A percentile compares a stretch with the other conserved stretches of the same genome.
These are phyloP conservation scores for Syrista parreyssii DNA, from an alignment of 2,888 invertebrate genomes.

Conservation along the genomic window DNA sequence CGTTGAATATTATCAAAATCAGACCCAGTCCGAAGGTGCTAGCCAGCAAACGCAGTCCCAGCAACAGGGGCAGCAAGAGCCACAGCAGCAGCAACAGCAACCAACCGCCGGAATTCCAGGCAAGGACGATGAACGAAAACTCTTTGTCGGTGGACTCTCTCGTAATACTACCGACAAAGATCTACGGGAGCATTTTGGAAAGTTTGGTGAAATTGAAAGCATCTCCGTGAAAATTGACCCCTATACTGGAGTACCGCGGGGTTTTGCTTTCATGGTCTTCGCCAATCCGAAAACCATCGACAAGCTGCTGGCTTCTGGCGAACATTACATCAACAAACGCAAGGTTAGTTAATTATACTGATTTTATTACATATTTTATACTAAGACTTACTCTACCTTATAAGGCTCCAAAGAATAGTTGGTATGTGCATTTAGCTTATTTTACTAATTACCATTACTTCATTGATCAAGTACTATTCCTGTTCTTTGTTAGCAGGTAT, in stretches of 20 bases:
- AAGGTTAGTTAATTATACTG: slow-evolving; percentile 55
- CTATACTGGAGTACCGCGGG: slow-evolving; percentile 73
- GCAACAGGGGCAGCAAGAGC: slow-evolving; percentile 39
- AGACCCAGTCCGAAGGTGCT: slow-evolving; percentile 26
- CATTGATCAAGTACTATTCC: neutral
- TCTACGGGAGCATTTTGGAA: slow-evolving; percentile 72
- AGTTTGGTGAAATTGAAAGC: slow-evolving; percentile 74
- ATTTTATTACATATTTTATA: neutral
- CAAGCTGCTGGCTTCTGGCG: slow-evolving; percentile 67
- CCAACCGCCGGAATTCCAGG: slow-evolving; percentile 65
- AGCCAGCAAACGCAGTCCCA: slow-evolving; percentile 28
- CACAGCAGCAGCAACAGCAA: slow-evolving; percentile 48
- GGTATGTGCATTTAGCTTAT: neutral
- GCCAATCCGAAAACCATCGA: slow-evolving; percentile 70
- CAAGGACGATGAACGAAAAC: slow-evolving; percentile 70
- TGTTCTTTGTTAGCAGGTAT: neutral
- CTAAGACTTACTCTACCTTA: neutral
- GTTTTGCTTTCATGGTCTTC: slow-evolving; percentile 77
- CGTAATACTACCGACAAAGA: slow-evolving; percentile 73
- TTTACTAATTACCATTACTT: neutral
- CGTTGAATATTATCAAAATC: slow-evolving; percentile 59
- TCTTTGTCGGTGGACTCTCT: slow-evolving; percentile 75
- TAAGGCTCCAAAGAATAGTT: neutral
- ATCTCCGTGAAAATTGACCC: slow-evolving; percentile 74
- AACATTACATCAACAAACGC: slow-evolving; percentile 73